Base-by-base conservation (phyloP, 2,113 vertebrate genomes). In the Panurus biarmicus region DNA sequence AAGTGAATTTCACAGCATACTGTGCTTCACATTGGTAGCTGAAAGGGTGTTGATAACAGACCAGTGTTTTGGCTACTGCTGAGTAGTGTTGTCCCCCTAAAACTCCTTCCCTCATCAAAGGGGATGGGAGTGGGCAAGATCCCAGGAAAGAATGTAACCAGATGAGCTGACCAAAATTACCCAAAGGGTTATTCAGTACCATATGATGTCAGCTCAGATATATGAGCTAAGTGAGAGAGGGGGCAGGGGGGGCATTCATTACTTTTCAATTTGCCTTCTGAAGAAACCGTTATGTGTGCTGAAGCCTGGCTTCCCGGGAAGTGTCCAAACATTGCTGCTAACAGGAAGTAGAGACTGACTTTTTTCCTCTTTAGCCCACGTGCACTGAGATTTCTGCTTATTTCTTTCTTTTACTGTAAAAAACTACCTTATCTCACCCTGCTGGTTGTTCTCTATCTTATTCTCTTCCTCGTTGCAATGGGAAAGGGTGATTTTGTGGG, bases 201-300 rank as follows among this genome's bases (percentile, higher is more conserved):
- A 3, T 24, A 38, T 48, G 72, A 38, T 0, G 2, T 24, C n/a
- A 19, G 12, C 15, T 75, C 21, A 75, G 44, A 25, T 31, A 31
- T 19, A 75, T 60, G 19, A 60, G 21, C 20, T 31, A 48, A 38
- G 16, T 15, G 26, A 31, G 15, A 38, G 44, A 24, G 20, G 9
- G 23, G 11, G 18, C 1, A 5, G 7, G 5, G 33, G 19, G 28
- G 18, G 10, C 8, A 62, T 28, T 42, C 1, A 23, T 44, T 14
- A 23, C 20, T 53, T 23, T 78, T 53, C 36, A 53, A 2, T 35
- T 64, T 64, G 36, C 19, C 5, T 42, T 42, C 24, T 2, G 7
- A 19, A 53, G 11, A 33, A 51, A 8, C 8, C 1, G 3, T 62
- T 51, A 28, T 0, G 2, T 2, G 5, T n/a, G 29, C 36, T 42